Base-by-base conservation (phyloP, 2,888 invertebrate genomes). In the Tigriopus californicus region DNA sequence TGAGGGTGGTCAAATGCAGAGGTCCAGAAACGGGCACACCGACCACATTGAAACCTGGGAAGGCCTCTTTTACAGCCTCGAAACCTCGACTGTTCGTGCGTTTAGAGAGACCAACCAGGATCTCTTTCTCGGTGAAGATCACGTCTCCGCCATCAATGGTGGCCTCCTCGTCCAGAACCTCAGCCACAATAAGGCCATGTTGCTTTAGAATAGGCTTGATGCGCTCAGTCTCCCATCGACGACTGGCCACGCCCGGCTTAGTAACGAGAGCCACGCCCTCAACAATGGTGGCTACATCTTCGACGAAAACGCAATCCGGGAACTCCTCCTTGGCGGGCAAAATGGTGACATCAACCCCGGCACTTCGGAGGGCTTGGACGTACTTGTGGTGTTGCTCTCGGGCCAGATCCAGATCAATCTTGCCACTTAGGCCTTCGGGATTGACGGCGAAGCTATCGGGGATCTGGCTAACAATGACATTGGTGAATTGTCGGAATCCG, bases 181-280 rank as follows among this genome's bases (percentile, higher is more conserved):
- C 63, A 24, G 62, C 60, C 2, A 64, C 61, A 5, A 63, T 62
- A 11, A 64, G 62, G 44, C 62, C 63, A 44, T 15, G 15, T 44
- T 44, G 15, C 15, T 44, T 18, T 6, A 44, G 18, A 10, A 44
- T 18, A 11, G 15, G 44, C 18, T 18, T 12, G 15, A 53, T 59
- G 20, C 40, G 18, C 54, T 63, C 56, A 66, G 73, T 74, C 71
- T 75, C 75, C 65, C 73, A 72, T 61, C 70, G 69, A 61, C 70
- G 61, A 24, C 65, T 61, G 11, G 64, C 65, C 62, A 66, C 65
- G 6, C 70, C 72, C 2, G 76, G 76, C 53, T 71, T 67, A 51
- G 71, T 69, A 20, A 77, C 72, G 13, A 77, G 67, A 1, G 76
- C 77, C 5, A 72, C 74, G 8, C 75, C 75, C 62, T 75, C 75